These are phyloP conservation scores for Paracentrotus lividus DNA, from an alignment of 53 echinoderm and acorn worm genomes.

Conservation along the genomic window DNA sequence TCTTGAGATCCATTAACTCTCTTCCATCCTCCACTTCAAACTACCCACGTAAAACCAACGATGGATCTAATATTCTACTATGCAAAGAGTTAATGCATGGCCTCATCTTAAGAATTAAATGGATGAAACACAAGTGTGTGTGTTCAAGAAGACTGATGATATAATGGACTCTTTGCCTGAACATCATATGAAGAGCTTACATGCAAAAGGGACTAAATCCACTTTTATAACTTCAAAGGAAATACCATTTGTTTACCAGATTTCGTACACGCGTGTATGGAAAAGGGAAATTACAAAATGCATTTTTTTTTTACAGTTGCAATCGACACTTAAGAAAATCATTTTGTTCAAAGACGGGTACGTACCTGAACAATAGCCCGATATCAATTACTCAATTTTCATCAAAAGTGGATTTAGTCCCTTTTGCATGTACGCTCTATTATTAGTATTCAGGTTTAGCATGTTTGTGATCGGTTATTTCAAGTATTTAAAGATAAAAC, in stretches of 20 bases:
- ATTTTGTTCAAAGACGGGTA: too few species aligned
- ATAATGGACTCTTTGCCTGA: neutral
- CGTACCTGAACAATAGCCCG: too few species aligned
- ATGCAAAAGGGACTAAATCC: too few species aligned
- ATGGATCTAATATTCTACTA: neutral
- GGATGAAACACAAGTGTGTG: conserved; percentile 44
- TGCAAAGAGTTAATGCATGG: neutral
- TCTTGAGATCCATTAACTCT: neutral
- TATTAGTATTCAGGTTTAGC: neutral
- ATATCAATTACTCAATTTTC: too few species aligned
- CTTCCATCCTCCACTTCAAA: neutral
- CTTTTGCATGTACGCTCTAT: too few species aligned
- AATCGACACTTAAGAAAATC: too few species aligned
- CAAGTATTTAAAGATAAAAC: neutral
- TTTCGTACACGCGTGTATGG: too few species aligned
- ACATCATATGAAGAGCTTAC: neutral
- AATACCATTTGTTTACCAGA: too few species aligned
- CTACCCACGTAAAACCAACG: neutral
- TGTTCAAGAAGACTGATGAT: neutral
- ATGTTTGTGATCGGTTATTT: conserved; percentile 13
- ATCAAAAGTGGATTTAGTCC: too few species aligned
- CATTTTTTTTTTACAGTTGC: too few species aligned
- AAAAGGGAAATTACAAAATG: too few species aligned
- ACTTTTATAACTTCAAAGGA: too few species aligned
- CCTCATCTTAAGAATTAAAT: conserved; percentile 29